Conservation (phyloP, 2,113 vertebrate species). For the Zapus hudsonius region DNA sequence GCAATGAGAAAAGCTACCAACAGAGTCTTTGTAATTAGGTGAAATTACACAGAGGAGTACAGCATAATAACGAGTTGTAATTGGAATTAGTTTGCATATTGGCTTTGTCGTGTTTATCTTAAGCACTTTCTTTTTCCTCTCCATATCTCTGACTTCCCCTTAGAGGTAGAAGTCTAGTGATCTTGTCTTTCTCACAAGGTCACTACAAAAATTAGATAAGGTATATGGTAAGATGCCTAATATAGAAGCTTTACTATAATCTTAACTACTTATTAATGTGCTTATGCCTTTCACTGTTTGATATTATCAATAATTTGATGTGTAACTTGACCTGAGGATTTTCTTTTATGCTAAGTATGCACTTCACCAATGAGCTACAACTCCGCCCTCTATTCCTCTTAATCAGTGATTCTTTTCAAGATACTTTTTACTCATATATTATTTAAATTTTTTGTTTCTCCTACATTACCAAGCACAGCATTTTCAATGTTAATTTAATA, state of each 20-base stretch:
- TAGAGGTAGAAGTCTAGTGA: neutral
- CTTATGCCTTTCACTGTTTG: neutral
- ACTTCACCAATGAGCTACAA: neutral
- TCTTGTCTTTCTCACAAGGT: neutral
- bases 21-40: neutral
- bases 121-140: neutral
- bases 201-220: neutral
- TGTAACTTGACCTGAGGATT: neutral
- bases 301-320: neutral
- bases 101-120: neutral
- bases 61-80: neutral
- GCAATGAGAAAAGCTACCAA: neutral
- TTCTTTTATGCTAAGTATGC: neutral
- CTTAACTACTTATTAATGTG: neutral
- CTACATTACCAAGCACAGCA: neutral
- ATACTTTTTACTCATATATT: neutral
- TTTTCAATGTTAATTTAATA: neutral
- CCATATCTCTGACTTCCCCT: neutral
- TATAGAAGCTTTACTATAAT: neutral
- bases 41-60: neutral
- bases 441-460: neutral
- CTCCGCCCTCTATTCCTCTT: neutral
- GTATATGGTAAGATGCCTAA: neutral
- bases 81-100: neutral
- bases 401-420: neutral